Evolutionary conservation across 2,113 vertebrate genomes (phyloP).

Genomic region (Catagonus wagneri): DNA sequence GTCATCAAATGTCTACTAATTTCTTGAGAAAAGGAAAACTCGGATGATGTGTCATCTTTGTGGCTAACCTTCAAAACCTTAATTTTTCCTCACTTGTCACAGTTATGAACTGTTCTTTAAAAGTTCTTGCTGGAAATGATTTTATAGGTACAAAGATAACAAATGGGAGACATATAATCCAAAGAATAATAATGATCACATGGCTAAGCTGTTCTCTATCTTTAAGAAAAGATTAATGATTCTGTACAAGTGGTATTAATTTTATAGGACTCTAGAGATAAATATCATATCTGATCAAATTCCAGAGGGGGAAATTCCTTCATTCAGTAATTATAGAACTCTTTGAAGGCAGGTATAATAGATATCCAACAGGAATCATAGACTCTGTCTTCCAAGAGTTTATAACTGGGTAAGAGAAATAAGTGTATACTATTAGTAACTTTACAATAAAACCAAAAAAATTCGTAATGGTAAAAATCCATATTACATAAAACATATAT

Average conservation of each 20-base stretch:
- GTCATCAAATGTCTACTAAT: neutral
- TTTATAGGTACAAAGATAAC: neutral
- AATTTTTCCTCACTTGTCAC: neutral
- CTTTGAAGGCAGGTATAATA: neutral
- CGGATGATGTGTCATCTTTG: neutral
- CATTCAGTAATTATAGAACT: constrained; percentile 26
- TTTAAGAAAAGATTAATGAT: neutral
- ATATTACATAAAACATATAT: neutral
- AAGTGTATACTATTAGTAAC: neutral
- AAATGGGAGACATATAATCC: neutral
- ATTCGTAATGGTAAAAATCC: neutral
- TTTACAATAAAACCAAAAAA: neutral
- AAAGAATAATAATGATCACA: neutral
- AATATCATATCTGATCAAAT: neutral
- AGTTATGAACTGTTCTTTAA: neutral
- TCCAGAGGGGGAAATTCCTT: neutral
- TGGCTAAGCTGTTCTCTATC: neutral
- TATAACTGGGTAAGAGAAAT: neutral
- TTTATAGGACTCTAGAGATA: neutral
- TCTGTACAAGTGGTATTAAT: constrained; percentile 1
- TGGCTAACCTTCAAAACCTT: neutral
- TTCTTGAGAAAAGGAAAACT: constrained; percentile 34
- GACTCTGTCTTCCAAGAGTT: neutral
- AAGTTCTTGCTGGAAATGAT: neutral
- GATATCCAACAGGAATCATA: neutral